Conservation (phyloP, 2,888 invertebrate genomes). For the Dioctria rufipes region DNA sequence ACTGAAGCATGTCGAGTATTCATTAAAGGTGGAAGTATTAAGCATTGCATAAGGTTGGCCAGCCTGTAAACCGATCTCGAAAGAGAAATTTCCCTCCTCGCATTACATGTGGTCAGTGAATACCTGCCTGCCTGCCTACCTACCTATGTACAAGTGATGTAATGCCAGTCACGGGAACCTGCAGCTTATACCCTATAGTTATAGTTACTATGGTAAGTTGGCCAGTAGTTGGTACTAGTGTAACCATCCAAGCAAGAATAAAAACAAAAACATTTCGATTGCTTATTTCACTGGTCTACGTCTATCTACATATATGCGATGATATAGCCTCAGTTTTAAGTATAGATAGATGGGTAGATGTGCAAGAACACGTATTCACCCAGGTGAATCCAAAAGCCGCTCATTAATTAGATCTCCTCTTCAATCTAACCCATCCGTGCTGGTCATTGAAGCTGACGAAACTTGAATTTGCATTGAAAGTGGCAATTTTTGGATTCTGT, state of each 20-base stretch:
- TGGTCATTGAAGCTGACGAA: background rate
- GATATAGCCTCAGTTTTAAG: no score
- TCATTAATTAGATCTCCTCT: slow-evolving; percentile 43
- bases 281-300: background rate
- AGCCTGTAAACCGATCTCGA: slow-evolving; percentile 26
- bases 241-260: slow-evolving; percentile 21
- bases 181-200: background rate
- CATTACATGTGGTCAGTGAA: slow-evolving; percentile 12
- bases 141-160: slow-evolving; percentile 3
- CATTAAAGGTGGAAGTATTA: slow-evolving; percentile 24
- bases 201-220: slow-evolving; percentile 1
- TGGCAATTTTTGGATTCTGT: slow-evolving; percentile 19
- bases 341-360: background rate
- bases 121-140: no score
- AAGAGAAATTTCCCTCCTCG: slow-evolving; percentile 35
- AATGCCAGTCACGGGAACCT: slow-evolving; percentile 14
- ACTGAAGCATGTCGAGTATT: slow-evolving; percentile 26
- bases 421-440: background rate
- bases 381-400: slow-evolving; percentile 40
- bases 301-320: background rate
- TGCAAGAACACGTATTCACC: slow-evolving; percentile 31
- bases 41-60: slow-evolving; percentile 24
- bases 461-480: slow-evolving; percentile 37
- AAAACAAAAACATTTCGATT: slow-evolving; percentile 39
- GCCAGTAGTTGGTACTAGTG: background rate